Conservation (phyloP, 2,113 vertebrate genomes). For the Brienomyrus longianalis region DNA sequence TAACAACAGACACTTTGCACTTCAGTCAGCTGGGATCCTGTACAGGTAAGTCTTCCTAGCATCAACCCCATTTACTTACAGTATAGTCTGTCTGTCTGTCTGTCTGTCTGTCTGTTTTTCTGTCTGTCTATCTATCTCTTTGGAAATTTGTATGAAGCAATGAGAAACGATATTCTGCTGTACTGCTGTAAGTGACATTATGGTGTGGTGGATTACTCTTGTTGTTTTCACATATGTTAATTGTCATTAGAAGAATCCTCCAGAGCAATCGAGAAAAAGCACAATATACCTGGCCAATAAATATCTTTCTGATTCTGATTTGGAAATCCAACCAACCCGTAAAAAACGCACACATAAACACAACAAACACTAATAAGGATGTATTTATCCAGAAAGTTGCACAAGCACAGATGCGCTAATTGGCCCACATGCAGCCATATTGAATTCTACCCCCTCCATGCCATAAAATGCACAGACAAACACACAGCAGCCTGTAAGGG, state of each 20-base stretch:
- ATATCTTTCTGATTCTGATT: not conserved
- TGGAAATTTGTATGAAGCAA: no score
- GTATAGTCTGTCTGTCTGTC: not conserved
- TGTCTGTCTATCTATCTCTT: no score
- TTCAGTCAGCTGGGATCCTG: not conserved
- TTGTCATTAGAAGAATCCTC: not conserved
- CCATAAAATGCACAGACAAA: not conserved
- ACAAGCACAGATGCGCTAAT: constrained; percentile 6
- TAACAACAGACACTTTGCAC: not conserved
- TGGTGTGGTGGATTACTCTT: not conserved
- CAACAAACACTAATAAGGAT: not conserved
- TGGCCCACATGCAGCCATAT: not conserved
- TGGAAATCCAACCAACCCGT: not conserved
- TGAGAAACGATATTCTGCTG: no score
- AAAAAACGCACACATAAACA: not conserved
- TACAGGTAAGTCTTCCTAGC: not conserved
- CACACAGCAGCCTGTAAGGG: not conserved
- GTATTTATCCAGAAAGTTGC: not conserved
- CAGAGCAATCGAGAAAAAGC: not conserved
- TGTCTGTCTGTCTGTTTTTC: not conserved
- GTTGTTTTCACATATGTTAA: not conserved
- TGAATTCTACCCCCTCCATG: not conserved
- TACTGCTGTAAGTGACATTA: no score
- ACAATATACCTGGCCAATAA: no score
- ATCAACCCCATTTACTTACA: not conserved